phyloP scores from a whole-genome alignment of 2,888 invertebrate genomes.

The Agrenia bidenticulata region DNA sequence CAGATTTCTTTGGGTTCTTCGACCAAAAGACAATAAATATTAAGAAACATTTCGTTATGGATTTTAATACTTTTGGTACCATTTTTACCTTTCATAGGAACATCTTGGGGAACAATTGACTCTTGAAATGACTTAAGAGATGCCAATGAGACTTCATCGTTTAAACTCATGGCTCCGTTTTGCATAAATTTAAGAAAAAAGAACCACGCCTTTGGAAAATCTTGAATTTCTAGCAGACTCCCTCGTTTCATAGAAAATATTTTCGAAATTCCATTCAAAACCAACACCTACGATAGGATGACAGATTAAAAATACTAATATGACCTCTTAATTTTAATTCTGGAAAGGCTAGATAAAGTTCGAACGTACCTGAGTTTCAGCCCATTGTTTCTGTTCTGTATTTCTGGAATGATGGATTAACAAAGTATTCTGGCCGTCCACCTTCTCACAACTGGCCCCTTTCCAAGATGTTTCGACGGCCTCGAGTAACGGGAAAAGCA shows the following conservation, averaged over 20 bases:
- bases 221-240: slow-evolving; percentile 77
- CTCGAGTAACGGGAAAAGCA: slow-evolving; percentile 90
- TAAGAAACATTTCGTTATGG: background rate
- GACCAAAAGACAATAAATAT: background rate
- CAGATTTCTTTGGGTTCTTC: slow-evolving; percentile 48
- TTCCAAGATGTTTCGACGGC: slow-evolving; percentile 71
- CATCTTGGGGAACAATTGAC: slow-evolving; percentile 63
- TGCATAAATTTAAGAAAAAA: slow-evolving; percentile 91
- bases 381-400: slow-evolving; percentile 99
- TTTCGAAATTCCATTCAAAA: slow-evolving; percentile 85
- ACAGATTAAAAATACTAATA: background rate
- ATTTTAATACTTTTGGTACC: background rate
- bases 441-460: slow-evolving; percentile 65
- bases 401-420: slow-evolving; percentile 97
- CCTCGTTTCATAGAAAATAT: slow-evolving; percentile 90
- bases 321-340: background rate
- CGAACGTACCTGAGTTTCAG: slow-evolving; percentile 93
- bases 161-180: slow-evolving; percentile 84
- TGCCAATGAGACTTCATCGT: slow-evolving; percentile 92
- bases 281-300: slow-evolving; percentile 66
- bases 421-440: slow-evolving; percentile 88
- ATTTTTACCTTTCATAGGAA: slow-evolving; percentile 28
- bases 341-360: no score
- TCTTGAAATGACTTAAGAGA: slow-evolving; percentile 97
- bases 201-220: slow-evolving; percentile 92